Base-by-base conservation (phyloP, 2,888 invertebrate genomes). In the Tetragonula carbonaria region DNA sequence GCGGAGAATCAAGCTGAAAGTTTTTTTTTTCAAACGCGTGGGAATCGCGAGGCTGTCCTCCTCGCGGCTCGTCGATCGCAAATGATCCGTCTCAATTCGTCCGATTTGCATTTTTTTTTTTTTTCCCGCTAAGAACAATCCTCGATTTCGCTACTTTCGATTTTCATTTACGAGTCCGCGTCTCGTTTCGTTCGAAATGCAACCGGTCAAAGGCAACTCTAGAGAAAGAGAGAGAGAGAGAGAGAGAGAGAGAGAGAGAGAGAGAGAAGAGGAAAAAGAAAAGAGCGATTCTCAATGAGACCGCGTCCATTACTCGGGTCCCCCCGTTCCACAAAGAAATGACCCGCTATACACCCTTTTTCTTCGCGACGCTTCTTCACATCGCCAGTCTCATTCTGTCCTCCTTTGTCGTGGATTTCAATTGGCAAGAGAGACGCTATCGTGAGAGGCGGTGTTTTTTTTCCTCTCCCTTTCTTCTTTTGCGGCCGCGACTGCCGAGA, bases 351-450 rank as follows among this genome's bases (percentile, higher is more conserved):
- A 23, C 38, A 50, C 23, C 28, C 33, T 65, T 28, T 63, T 85
- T 8, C 75, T 14, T 74, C 28, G 74, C 23, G 45, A 28, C 70
- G 45, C 45, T 80, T 59, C 59, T 63, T 74, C 68, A 50, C 74
- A 59, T 80, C 51, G 4, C 72, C 77, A 51, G 59, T 80, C 78
- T 84, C 83, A 76, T 82, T 86, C 82, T 84, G 73, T 59, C 84
- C 78, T 33, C 89, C 84, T 89, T 89, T 89, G 87, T 89, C 74
- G 78, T 23, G 63, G 76, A 86, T 89, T 88, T 89, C 89, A 90
- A 89, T 89, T 87, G 90, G 88, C 82, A 82, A 86, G 83, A 33
- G 79, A 85, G 81, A n/a, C 83, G 72, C 75, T 85, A 75, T 78
- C 59, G 67, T 76, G 57, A 75, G 87, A 68, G 78, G 77, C 68